A percentile compares a stretch with the other conserved stretches of the same genome.
These are phyloP conservation scores for Ophion obscuratus DNA, from an alignment of 2,888 invertebrate genomes.

Conservation along the genomic window DNA sequence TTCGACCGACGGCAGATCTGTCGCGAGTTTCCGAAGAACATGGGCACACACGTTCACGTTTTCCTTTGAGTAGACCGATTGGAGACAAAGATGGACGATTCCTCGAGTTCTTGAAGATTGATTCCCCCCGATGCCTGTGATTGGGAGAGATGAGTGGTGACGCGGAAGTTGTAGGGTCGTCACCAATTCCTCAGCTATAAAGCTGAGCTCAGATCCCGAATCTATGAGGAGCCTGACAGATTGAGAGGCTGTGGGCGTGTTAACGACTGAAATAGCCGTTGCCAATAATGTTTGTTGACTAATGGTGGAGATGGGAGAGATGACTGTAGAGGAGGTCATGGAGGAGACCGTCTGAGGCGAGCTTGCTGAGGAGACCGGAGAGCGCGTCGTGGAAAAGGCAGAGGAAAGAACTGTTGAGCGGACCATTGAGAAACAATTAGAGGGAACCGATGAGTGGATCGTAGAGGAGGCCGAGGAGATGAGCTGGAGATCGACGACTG, in stretches of 20 bases:
- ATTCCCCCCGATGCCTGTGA: conserved; percentile 2
- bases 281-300: conserved; percentile 31
- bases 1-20: conserved; percentile 12
- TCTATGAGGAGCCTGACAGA: conserved; percentile 53
- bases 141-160: conserved; percentile 10
- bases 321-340: conserved; percentile 1
- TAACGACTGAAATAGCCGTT: conserved; percentile 23
- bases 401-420: too few species aligned
- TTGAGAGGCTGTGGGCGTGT: conserved; percentile 2
- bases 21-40: conserved; percentile 21
- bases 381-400: neutral
- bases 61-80: conserved; percentile 6
- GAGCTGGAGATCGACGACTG: neutral
- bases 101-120: conserved; percentile 11
- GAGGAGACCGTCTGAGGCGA: neutral
- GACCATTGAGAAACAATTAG: too few species aligned
- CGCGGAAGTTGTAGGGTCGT: conserved; percentile 7
- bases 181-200: conserved; percentile 38
- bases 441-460: too few species aligned
- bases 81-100: neutral
- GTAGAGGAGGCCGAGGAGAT: too few species aligned
- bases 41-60: neutral
- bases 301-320: neutral
- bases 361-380: neutral
- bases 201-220: conserved; percentile 53